Conservation (phyloP, 37 sponge, comb jelly and placozoan species). For the Agelas oroides region DNA sequence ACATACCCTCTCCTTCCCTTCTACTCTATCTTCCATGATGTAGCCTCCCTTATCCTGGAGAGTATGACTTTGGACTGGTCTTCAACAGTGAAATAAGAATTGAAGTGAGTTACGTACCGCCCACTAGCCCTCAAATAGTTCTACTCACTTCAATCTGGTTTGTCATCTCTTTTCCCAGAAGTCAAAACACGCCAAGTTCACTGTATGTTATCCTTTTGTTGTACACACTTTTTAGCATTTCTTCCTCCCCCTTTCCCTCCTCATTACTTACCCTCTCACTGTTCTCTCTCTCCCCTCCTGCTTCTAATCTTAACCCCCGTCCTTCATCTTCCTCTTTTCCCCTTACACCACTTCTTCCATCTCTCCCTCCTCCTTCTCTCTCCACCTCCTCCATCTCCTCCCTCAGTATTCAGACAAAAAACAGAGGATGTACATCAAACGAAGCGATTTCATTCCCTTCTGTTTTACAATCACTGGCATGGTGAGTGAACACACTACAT, state of each 20-base stretch:
- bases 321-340: neutral
- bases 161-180: no score
- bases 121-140: no score
- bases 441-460: neutral
- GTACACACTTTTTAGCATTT: no score
- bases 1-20: no score
- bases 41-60: neutral
- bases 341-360: neutral
- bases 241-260: no score
- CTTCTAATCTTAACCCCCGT: no score
- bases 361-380: neutral
- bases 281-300: no score
- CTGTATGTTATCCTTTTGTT: no score
- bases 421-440: slow-evolving; percentile 41
- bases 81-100: neutral
- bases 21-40: no score
- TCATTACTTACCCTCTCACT: no score
- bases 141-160: no score
- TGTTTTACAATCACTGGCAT: neutral
- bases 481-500: neutral
- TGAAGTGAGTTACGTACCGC: no score
- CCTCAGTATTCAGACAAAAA: slow-evolving; percentile 7
- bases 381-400: neutral
- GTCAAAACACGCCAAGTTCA: neutral
- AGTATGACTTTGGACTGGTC: slow-evolving; percentile 1